Conservation (phyloP, 2,113 vertebrate species). For the Corythoichthys intestinalis region DNA sequence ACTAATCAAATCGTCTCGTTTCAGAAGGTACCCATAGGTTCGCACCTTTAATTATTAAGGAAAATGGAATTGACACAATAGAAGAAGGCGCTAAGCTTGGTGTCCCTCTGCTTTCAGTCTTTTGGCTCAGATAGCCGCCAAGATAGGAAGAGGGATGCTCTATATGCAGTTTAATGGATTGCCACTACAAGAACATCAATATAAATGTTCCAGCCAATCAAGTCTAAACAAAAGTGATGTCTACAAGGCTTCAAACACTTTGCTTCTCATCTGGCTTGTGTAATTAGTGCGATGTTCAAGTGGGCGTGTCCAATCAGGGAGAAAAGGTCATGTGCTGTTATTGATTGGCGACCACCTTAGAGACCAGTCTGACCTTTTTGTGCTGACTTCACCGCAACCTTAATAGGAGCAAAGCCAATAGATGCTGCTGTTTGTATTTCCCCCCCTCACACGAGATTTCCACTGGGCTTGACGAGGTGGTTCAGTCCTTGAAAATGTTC, state of each 20-base stretch:
- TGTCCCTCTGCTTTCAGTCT: slow-evolving; percentile 35
- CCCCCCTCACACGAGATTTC: background rate
- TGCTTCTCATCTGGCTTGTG: background rate
- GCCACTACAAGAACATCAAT: slow-evolving; percentile 52
- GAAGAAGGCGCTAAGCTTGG: slow-evolving; percentile 12
- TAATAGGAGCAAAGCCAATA: slow-evolving; percentile 12
- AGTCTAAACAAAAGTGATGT: slow-evolving; percentile 42
- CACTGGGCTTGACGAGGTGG: background rate
- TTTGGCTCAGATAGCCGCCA: slow-evolving; percentile 39
- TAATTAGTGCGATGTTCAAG: slow-evolving; percentile 8
- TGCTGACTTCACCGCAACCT: slow-evolving; percentile 33
- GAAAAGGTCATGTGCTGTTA: slow-evolving; percentile 3
- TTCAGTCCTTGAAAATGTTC: slow-evolving; percentile 1
- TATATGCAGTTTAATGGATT: slow-evolving; percentile 54
- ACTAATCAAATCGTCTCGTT: no score
- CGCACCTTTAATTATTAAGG: background rate
- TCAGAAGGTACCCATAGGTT: no score
- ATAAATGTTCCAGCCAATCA: slow-evolving; percentile 41
- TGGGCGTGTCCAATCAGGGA: background rate
- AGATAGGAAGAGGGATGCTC: slow-evolving; percentile 19
- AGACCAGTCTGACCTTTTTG: slow-evolving; percentile 28
- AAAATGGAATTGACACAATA: slow-evolving; percentile 12
- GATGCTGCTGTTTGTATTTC: background rate
- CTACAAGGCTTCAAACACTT: slow-evolving; percentile 4
- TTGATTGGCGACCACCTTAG: slow-evolving; percentile 47